A percentile compares a stretch with the other conserved stretches of the same genome.
phyloP scores from a whole-genome alignment of 2,797 vertebrate genomes.

The Neosalanx taihuensis region DNA sequence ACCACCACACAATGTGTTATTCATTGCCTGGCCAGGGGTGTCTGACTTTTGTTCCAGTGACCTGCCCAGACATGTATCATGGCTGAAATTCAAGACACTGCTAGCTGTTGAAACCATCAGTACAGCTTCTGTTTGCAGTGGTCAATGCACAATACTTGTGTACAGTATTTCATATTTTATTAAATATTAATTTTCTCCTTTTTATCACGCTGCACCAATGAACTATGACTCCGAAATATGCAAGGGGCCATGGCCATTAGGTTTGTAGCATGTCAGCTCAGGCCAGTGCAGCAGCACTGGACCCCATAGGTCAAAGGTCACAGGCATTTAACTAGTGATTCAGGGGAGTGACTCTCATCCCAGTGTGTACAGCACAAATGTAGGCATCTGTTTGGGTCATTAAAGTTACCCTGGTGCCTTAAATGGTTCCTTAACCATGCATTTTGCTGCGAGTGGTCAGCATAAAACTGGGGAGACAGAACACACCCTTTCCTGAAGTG shows the following conservation, averaged over 20 bases:
- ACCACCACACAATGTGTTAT: background rate
- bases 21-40: constrained; percentile 14
- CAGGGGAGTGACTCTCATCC: background rate
- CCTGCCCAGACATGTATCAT: constrained; percentile 13
- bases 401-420: constrained; percentile 39
- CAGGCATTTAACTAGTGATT: background rate
- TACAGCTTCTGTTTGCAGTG: background rate
- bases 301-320: background rate
- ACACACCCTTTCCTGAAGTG: constrained; percentile 65
- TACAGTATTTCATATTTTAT: background rate
- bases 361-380: constrained; percentile 22
- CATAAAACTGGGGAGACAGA: constrained; percentile 35
- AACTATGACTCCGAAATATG: background rate
- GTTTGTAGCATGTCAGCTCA: background rate
- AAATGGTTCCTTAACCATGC: constrained; percentile 47
- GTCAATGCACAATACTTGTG: background rate
- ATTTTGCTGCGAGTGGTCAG: constrained; percentile 60
- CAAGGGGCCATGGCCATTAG: background rate
- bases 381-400: constrained; percentile 44
- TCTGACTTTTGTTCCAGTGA: background rate
- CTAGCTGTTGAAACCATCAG: background rate
- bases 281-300: background rate
- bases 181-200: background rate
- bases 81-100: constrained; percentile 35
- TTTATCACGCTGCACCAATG: background rate